Conservation (phyloP, 2,888 invertebrate species). For the Octonoba sinensis region DNA sequence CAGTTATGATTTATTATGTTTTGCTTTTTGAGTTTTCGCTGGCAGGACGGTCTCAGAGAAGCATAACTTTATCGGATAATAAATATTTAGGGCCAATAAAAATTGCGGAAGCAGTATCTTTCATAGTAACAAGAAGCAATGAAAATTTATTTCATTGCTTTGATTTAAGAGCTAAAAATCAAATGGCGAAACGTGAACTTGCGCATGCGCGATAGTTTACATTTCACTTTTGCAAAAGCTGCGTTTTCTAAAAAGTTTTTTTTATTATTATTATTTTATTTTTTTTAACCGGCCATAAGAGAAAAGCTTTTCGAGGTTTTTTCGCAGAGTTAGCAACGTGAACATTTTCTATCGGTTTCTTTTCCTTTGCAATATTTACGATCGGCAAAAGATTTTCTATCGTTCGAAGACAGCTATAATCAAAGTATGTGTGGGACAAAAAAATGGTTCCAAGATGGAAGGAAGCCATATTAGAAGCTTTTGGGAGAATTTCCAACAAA, state of each 20-base stretch:
- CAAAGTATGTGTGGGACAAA: conserved; percentile 22
- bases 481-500: conserved; percentile 8
- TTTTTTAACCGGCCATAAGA: too few species aligned
- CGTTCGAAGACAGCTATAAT: conserved; percentile 30
- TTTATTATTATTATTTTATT: too few species aligned
- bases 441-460: neutral
- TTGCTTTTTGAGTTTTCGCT: too few species aligned
- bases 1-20: too few species aligned
- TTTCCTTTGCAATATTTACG: conserved; percentile 27
- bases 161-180: conserved; percentile 36
- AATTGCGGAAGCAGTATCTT: conserved; percentile 23
- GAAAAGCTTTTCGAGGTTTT: too few species aligned
- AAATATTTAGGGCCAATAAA: conserved; percentile 54
- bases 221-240: neutral
- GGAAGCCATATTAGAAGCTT: conserved; percentile 18
- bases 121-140: conserved; percentile 23
- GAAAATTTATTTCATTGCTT: conserved; percentile 49
- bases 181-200: conserved; percentile 20
- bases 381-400: conserved; percentile 14
- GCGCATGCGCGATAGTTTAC: conserved; percentile 14
- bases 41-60: neutral
- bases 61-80: conserved; percentile 42
- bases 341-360: too few species aligned
- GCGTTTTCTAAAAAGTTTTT: too few species aligned
- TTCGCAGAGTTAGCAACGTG: too few species aligned